These are phyloP conservation scores for Rhimphoctona megacephalus DNA, from an alignment of 2,888 invertebrate species.

Conservation along the genomic window DNA sequence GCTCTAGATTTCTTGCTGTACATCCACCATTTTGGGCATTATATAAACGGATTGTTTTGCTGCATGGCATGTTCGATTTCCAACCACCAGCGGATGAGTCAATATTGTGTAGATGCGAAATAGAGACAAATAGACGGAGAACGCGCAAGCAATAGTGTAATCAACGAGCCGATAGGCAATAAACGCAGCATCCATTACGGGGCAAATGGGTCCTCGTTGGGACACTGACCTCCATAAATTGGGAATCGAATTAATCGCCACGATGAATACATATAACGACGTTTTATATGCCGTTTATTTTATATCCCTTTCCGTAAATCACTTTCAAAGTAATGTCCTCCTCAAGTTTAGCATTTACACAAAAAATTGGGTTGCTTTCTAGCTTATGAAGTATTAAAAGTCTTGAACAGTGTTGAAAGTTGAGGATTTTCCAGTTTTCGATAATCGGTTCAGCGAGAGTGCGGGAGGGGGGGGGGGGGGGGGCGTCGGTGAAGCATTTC, in stretches of 20 bases:
- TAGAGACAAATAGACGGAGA: slow-evolving; percentile 4
- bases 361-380: not conserved
- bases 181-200: slow-evolving; percentile 71
- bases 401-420: not conserved
- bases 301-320: not conserved
- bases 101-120: slow-evolving; percentile 65
- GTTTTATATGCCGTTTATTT: slow-evolving; percentile 50
- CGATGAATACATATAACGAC: slow-evolving; percentile 46
- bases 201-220: slow-evolving; percentile 60
- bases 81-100: slow-evolving; percentile 64
- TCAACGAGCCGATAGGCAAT: slow-evolving; percentile 72
- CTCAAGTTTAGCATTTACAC: slow-evolving; percentile 17
- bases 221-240: slow-evolving; percentile 71
- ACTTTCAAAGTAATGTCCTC: slow-evolving; percentile 9
- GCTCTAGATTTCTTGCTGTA: not conserved
- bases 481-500: too few species aligned
- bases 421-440: too few species aligned
- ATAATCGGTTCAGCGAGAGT: too few species aligned
- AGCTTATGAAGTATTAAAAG: not conserved
- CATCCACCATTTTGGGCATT: slow-evolving; percentile 27
- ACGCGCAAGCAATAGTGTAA: slow-evolving; percentile 63
- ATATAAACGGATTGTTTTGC: slow-evolving; percentile 40
- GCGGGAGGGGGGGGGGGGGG: too few species aligned
- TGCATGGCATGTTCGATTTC: slow-evolving; percentile 36
- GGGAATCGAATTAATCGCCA: slow-evolving; percentile 69